A percentile compares a stretch with the other conserved stretches of the same genome.
phyloP scores from a whole-genome alignment of 2,888 invertebrate genomes.

The Labia minor region DNA sequence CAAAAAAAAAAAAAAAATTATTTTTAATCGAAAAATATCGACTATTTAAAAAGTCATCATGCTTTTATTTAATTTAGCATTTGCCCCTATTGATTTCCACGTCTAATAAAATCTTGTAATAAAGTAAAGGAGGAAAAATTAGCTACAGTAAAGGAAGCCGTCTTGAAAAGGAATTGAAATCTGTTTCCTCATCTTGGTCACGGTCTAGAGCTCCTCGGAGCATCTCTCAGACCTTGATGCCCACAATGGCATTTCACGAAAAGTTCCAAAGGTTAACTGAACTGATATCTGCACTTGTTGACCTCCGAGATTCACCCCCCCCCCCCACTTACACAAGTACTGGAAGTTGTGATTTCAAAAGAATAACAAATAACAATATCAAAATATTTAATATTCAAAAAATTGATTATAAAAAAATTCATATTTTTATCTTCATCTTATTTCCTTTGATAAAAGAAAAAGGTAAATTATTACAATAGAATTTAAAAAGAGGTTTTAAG shows the following conservation, averaged over 20 bases:
- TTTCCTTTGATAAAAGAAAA: neutral
- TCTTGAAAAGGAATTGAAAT: neutral
- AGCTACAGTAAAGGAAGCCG: no score
- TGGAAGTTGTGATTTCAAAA: neutral
- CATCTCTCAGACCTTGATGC: neutral
- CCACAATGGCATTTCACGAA: constrained; percentile 13
- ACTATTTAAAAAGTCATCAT: no score
- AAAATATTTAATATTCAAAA: neutral
- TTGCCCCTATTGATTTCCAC: no score
- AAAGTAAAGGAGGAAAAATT: no score
- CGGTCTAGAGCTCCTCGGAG: neutral
- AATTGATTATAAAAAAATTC: neutral
- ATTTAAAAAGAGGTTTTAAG: neutral
- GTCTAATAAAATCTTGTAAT: no score
- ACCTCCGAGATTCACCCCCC: neutral
- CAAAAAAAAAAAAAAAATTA: no score
- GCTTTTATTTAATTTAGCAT: no score
- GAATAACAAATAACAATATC: neutral
- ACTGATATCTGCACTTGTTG: neutral
- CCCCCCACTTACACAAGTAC: no score
- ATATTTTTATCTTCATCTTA: neutral
- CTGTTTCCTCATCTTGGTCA: neutral
- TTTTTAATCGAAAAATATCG: no score
- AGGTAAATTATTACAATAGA: neutral
- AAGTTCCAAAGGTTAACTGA: neutral